These are phyloP conservation scores for Ceryle rudis DNA, from an alignment of 2,797 vertebrate species.

Conservation along the genomic window DNA sequence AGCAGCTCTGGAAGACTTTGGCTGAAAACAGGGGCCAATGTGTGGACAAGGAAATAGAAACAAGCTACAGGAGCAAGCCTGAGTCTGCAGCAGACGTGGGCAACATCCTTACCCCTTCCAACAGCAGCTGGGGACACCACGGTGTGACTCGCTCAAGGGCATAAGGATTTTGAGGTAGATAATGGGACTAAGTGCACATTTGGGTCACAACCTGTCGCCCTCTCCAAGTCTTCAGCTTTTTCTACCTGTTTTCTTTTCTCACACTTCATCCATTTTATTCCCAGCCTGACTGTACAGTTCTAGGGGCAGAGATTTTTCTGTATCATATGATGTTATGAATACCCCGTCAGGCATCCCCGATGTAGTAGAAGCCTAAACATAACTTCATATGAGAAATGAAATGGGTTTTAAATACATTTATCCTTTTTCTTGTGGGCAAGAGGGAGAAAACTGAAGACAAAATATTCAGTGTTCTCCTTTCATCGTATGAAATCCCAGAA, in stretches of 20 bases:
- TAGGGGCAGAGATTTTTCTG: background rate
- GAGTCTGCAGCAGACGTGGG: background rate
- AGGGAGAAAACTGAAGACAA: background rate
- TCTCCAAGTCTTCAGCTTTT: background rate
- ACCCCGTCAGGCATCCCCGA: accelerated
- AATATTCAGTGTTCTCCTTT: accelerated
- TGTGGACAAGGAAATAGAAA: accelerated
- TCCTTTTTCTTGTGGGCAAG: background rate
- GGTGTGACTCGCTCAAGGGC: background rate
- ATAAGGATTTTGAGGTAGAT: background rate
- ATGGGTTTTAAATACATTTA: background rate
- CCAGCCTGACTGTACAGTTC: background rate
- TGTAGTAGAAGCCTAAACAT: background rate
- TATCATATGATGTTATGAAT: accelerated
- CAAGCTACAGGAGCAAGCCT: background rate
- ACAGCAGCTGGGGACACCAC: background rate
- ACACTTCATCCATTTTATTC: accelerated
- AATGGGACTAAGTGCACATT: background rate
- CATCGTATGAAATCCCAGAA: background rate
- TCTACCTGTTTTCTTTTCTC: background rate
- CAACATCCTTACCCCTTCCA: background rate
- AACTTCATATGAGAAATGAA: background rate
- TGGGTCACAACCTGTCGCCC: accelerated
- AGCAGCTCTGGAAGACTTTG: background rate
- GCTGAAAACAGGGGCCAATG: background rate